Conservation (phyloP, 2,113 vertebrate genomes). For the Mystacornis crossleyi region DNA sequence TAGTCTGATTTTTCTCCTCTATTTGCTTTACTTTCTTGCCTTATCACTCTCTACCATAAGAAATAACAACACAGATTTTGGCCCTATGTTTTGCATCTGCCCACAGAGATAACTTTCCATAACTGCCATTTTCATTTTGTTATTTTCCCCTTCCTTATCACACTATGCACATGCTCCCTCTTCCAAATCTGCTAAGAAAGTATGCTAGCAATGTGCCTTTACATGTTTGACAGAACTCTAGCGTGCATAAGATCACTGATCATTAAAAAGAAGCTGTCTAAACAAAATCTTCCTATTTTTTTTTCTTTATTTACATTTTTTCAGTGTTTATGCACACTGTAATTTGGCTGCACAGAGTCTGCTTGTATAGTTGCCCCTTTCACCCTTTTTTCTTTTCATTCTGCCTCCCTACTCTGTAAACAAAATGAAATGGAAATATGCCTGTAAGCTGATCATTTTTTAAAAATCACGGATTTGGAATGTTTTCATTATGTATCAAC, state of each 20-base stretch:
- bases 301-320: neutral
- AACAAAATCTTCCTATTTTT: neutral
- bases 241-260: neutral
- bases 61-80: constrained; percentile 42
- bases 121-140: constrained; percentile 43
- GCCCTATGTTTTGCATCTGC: constrained; percentile 39
- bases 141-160: constrained; percentile 55
- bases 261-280: constrained; percentile 1
- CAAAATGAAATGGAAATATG: neutral
- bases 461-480: neutral
- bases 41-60: constrained; percentile 44
- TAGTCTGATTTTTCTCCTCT: neutral
- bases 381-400: neutral
- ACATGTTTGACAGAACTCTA: neutral
- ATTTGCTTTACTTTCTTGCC: constrained; percentile 18
- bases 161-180: neutral
- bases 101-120: constrained; percentile 43
- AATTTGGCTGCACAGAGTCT: neutral
- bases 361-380: neutral
- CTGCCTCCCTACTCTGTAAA: neutral
- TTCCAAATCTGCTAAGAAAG: constrained; percentile 44
- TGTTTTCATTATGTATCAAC: neutral
- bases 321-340: neutral
- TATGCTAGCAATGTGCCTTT: constrained; percentile 29
- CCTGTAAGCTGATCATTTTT: neutral